phyloP scores from a whole-genome alignment of 2,113 vertebrate species.

The Ochotona curzoniae region DNA sequence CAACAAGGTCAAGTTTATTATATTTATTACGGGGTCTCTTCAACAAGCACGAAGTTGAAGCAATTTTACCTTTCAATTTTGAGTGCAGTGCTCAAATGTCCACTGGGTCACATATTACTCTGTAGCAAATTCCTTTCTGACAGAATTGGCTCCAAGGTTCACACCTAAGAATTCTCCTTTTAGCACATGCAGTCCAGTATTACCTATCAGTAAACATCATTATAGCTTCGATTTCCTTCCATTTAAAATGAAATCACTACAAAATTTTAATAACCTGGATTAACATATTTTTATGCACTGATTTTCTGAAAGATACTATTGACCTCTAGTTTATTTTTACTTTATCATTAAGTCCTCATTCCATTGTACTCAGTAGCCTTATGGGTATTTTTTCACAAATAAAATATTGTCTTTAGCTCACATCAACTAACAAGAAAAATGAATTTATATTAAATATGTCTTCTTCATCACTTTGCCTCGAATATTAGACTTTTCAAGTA shows the following conservation, averaged over 20 bases:
- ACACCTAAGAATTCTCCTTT: not conserved
- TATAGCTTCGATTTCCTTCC: not conserved
- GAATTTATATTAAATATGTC: not conserved
- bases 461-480: not conserved
- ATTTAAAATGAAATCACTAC: not conserved
- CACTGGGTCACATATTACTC: not conserved
- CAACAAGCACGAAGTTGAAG: not conserved
- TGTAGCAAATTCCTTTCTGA: not conserved
- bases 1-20: slow-evolving; percentile 7
- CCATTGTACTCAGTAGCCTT: not conserved
- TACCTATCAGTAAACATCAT: not conserved
- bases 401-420: slow-evolving; percentile 8
- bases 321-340: not conserved
- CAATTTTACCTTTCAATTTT: not conserved
- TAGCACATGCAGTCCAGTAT: not conserved
- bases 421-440: not conserved
- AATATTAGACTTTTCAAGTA: slow-evolving; percentile 52
- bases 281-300: not conserved
- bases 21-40: not conserved
- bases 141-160: not conserved
- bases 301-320: slow-evolving; percentile 51
- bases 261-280: not conserved
- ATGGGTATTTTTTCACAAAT: not conserved
- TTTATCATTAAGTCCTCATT: not conserved
- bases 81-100: not conserved